Base-by-base conservation (phyloP, 1,140 invertebrate genomes). In the Aricia agestis region DNA sequence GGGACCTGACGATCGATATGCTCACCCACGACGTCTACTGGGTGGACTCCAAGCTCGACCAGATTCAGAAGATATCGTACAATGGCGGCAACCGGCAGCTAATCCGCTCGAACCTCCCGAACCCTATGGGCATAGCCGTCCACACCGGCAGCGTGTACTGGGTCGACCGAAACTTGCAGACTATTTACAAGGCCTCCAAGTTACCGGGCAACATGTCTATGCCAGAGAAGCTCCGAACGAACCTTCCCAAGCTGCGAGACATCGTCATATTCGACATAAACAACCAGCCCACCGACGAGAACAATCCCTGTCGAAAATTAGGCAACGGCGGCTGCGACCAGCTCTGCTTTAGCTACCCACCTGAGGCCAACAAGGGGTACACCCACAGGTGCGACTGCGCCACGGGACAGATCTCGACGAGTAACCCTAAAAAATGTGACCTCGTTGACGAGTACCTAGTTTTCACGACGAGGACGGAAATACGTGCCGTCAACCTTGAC, bases 21-120 rank as follows among this genome's bases (percentile, higher is more conserved):
- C 88, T 94, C 19, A 99, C 97, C 0, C 97, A 99, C 81, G 97
- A 99, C 83, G 95, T 99, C 0, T 99, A 98, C 85, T 99, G 98
- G 98, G 97, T 98, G 0, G 99, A 99, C 87, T 97, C 98, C 0
- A 96, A 96, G 82, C 92, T 98, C 18, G 98, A 99, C 85, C 96
- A 95, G 73, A 98, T 99, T 75, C 97, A 99, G 82, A 97, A 96
- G 85, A 95, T 97, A 19, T 96, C 95, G 0, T 97, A 94, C 82
- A 95, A 93, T 45, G 97, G 97, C 6, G 95, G 95, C 9, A 95
- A 95, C 78, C 93, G 97, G 79, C 95, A 96, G 81, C 94, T 98
- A 0, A 96, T 99, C 19, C 93, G 97, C 19, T 93, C 96, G 0
- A 97, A 98, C 83, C 92, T 99, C 15, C 98, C 98, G 0, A 98